A percentile compares a stretch with the other conserved stretches of the same genome.
Conservation (phyloP, 2,113 vertebrate species). For the Peromyscus leucopus region DNA sequence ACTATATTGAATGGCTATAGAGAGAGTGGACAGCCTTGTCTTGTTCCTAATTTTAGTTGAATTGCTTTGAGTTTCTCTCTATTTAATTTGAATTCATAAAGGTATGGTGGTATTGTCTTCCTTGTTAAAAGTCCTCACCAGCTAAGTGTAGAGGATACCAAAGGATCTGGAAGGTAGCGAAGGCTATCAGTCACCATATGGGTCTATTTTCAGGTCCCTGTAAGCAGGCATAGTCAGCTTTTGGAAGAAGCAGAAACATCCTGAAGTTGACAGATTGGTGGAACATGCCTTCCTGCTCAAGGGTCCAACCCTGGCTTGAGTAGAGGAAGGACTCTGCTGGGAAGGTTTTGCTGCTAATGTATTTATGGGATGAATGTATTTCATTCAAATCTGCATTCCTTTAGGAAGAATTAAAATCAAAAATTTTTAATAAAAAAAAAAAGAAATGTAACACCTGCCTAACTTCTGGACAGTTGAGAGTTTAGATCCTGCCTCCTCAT, state of each 20-base stretch:
- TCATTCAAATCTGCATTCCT: slow-evolving; percentile 85
- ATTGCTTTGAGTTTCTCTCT: not conserved
- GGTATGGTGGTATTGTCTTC: not conserved
- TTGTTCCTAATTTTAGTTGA: not conserved
- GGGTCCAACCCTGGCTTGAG: slow-evolving; percentile 48
- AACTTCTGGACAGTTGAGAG: too few relatives aligned
- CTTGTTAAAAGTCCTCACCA: not conserved
- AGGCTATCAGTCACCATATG: not conserved
- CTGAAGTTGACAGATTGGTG: not conserved
- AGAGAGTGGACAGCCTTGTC: not conserved
- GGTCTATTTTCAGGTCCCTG: not conserved
- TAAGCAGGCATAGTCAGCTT: not conserved
- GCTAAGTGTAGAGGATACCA: not conserved
- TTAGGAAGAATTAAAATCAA: slow-evolving; percentile 84
- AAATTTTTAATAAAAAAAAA: slow-evolving; percentile 53
- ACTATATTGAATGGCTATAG: not conserved
- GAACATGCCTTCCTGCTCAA: slow-evolving; percentile 52
- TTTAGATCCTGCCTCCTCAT: slow-evolving; percentile 96
- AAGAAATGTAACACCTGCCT: too few relatives aligned
- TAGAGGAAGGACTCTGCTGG: slow-evolving; percentile 53
- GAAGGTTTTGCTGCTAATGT: slow-evolving; percentile 88
- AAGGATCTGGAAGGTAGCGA: not conserved
- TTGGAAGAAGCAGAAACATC: slow-evolving; percentile 54
- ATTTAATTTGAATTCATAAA: not conserved
- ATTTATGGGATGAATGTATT: slow-evolving; percentile 89